These are phyloP conservation scores for Cataglyphis livida DNA, from an alignment of 2,888 invertebrate species.

Conservation along the genomic window DNA sequence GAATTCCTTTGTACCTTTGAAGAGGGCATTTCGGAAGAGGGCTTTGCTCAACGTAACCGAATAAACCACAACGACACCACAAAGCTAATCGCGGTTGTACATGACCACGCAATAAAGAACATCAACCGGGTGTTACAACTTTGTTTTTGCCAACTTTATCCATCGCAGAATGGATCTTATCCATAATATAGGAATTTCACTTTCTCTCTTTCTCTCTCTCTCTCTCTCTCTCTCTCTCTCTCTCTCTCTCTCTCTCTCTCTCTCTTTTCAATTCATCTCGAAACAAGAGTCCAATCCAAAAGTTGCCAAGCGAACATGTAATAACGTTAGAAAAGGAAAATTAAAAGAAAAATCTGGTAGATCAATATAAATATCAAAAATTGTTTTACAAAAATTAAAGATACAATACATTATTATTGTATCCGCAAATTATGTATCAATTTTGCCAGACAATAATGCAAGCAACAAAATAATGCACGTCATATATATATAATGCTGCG, in stretches of 20 bases:
- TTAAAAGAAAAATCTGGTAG: not conserved
- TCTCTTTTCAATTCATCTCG: not conserved
- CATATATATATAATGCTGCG: no score
- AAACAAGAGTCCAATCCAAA: no score
- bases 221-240: no score
- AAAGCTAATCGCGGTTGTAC: conserved; percentile 66
- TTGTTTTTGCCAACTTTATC: conserved; percentile 65
- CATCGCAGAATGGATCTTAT: conserved; percentile 40
- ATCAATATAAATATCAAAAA: not conserved
- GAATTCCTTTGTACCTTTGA: conserved; percentile 55
- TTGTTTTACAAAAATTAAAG: not conserved
- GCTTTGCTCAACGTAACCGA: conserved; percentile 48
- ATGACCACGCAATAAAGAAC: conserved; percentile 72
- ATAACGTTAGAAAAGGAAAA: not conserved
- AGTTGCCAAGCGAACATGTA: not conserved
- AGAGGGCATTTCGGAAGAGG: conserved; percentile 5
- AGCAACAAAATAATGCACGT: not conserved
- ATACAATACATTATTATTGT: not conserved
- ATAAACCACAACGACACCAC: conserved; percentile 56
- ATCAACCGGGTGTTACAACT: conserved; percentile 64
- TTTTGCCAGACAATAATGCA: not conserved
- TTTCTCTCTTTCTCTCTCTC: no score
- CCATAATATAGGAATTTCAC: conserved; percentile 19
- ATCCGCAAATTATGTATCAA: conserved; percentile 1
- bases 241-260: no score